Percentiles rank a stretch among this genome's conserved stretches.
Conservation (phyloP, 1,140 invertebrate genomes). For the Zaprionus taronus region DNA sequence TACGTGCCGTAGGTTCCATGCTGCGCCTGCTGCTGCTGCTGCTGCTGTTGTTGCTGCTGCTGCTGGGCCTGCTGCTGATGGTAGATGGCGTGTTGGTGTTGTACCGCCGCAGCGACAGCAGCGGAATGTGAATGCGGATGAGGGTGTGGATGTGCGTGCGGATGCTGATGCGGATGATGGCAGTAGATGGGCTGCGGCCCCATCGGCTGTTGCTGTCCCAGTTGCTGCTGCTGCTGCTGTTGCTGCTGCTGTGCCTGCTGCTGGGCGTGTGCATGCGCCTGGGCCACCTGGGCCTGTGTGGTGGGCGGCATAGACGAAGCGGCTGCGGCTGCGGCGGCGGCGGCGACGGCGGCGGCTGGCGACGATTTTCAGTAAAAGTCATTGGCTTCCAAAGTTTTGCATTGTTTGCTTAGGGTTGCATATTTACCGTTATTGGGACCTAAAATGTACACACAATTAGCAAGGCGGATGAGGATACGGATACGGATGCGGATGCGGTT, state of each 20-base stretch:
- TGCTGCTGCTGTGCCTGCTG: conserved; percentile 56
- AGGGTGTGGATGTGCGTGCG: conserved; percentile 80
- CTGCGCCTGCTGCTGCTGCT: conserved; percentile 39
- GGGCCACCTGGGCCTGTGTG: conserved; percentile 64
- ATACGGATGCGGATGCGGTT: conserved; percentile 36
- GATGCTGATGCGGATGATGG: conserved; percentile 81
- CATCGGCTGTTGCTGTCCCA: conserved; percentile 71
- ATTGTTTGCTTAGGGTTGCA: conserved; percentile 96
- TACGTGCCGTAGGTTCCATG: conserved; percentile 73
- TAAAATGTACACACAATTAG: conserved; percentile 79
- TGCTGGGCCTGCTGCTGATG: conserved; percentile 74
- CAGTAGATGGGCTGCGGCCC: conserved; percentile 83
- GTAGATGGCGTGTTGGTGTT: conserved; percentile 82
- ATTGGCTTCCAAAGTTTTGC: conserved; percentile 96
- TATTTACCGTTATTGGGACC: conserved; percentile 92
- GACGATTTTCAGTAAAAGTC: conserved; percentile 96
- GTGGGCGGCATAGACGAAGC: conserved; percentile 64
- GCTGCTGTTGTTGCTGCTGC: conserved; percentile 51
- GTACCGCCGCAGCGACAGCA: conserved; percentile 77
- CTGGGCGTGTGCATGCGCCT: conserved; percentile 51
- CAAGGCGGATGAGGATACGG: conserved; percentile 71
- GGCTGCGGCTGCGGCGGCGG: conserved; percentile 47
- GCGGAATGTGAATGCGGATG: conserved; percentile 82
- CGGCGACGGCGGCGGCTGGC: conserved; percentile 84
- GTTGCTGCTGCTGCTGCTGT: conserved; percentile 73